These are phyloP conservation scores for Pseudocheirus occidentalis DNA, from an alignment of 2,797 vertebrate species.

Conservation along the genomic window DNA sequence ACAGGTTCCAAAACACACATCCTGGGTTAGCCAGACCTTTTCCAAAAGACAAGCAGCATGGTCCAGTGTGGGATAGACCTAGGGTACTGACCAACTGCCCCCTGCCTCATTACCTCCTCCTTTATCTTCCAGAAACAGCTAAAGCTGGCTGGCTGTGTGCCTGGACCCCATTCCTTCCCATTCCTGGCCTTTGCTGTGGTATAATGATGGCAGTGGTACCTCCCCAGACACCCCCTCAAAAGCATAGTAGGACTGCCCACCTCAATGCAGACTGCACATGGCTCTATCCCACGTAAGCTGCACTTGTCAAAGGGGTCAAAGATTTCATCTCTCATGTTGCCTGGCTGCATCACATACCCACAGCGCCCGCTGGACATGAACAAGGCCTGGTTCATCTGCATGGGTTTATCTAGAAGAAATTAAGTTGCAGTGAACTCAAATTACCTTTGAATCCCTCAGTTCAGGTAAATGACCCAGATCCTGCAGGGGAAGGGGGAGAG, in stretches of 20 bases:
- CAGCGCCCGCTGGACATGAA: constrained; percentile 95
- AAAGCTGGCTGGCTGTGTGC: background rate
- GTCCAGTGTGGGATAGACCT: background rate
- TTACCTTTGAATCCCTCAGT: background rate
- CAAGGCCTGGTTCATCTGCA: constrained; percentile 99
- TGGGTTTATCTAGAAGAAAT: constrained; percentile 93
- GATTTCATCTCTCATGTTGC: constrained; percentile 94
- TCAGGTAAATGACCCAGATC: background rate
- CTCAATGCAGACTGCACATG: constrained; percentile 91
- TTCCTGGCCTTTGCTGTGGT: background rate
- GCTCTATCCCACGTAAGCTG: constrained; percentile 90
- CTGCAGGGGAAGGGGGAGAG: too few relatives aligned
- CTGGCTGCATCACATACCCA: constrained; percentile 94
- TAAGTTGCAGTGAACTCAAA: background rate
- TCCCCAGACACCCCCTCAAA: background rate
- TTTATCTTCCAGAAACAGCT: background rate
- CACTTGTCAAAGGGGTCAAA: constrained; percentile 97
- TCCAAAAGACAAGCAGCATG: background rate
- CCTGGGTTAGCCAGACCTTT: background rate
- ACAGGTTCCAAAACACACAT: background rate
- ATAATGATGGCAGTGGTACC: too few relatives aligned
- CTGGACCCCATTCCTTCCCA: too few relatives aligned
- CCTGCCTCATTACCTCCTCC: background rate
- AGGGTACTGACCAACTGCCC: background rate
- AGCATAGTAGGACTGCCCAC: constrained; percentile 80